Base-by-base conservation (phyloP, 2,888 invertebrate genomes). In the Sphecodes monilicornis region DNA sequence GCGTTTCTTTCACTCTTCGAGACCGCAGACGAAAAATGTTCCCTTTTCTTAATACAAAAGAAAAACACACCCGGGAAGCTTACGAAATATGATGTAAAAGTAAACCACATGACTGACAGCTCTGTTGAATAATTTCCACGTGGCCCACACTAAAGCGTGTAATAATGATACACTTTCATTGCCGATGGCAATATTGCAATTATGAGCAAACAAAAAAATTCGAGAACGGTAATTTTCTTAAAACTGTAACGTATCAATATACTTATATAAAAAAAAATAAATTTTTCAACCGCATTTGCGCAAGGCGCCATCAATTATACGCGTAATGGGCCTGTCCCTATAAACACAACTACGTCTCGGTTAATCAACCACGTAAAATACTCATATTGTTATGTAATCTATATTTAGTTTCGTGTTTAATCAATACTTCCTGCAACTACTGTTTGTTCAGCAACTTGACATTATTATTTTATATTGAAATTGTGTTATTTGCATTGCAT, bases 141-240 rank as follows among this genome's bases (percentile, higher is more conserved):
- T 26, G n/a, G n/a, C 26, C 26, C 1, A n/a, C 36, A 66, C 29
- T 10, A 46, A 72, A 54, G 64, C 60, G 26, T 79, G 66, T 71
- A 68, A 68, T 72, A 41, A 16, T 71, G 22, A 41, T 71, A 41
- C 22, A 68, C 69, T 80, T 77, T 81, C 78, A 6, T 76, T 76
- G 71, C 75, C 76, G 64, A 3, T 78, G 84, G 76, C 76, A 43
- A 78, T 50, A 72, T 39, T 22, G 36, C 6, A 10, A 13, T 26
- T 46, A 16, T 32, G n/a, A 26, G 3, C 22, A 29, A 22, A n/a
- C 8, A 10, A 6, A 39, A 73, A 54, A 43, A 64, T 70, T 29
- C 26, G 46, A 60, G 39, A 79, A 64, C 32, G 16, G 29, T 16
- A 22, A 64, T 64, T 70, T 57, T 70, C 39, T 39, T 57, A 11